These are phyloP conservation scores for Campaea margaritaria DNA, from an alignment of 2,888 invertebrate genomes.

Conservation along the genomic window DNA sequence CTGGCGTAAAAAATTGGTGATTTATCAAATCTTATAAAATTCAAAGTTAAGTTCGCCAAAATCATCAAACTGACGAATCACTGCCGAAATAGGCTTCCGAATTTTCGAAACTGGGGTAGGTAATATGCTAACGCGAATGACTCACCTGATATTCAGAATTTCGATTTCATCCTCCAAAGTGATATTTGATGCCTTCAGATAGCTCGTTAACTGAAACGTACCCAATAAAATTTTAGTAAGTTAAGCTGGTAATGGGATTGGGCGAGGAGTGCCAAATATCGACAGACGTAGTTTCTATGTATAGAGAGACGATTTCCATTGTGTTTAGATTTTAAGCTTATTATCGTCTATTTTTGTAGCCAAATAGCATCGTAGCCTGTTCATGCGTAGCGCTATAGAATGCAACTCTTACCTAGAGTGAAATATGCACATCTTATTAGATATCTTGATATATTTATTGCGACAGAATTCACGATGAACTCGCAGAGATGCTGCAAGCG, in stretches of 20 bases:
- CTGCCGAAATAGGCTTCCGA: conserved; percentile 16
- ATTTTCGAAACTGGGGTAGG: background rate
- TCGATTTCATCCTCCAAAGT: conserved; percentile 87
- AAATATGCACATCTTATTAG: no score
- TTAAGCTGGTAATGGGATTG: conserved; percentile 24
- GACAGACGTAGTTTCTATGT: background rate
- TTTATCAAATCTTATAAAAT: background rate
- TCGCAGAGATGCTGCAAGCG: no score
- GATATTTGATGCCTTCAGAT: conserved; percentile 87
- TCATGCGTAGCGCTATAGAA: no score
- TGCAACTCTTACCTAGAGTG: no score
- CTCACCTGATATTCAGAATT: conserved; percentile 89
- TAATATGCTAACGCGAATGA: conserved; percentile 43
- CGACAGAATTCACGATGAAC: no score
- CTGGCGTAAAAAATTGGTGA: no score
- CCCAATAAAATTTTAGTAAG: conserved; percentile 34
- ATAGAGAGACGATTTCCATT: no score
- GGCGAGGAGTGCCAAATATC: conserved; percentile 11
- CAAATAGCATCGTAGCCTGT: no score
- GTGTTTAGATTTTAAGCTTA: background rate
- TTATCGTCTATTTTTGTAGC: background rate
- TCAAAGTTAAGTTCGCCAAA: conserved; percentile 7
- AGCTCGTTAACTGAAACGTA: conserved; percentile 86
- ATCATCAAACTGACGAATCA: conserved; percentile 26
- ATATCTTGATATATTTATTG: no score